Conservation (phyloP, 2,797 vertebrate species). For the Tarsius wallacei region DNA sequence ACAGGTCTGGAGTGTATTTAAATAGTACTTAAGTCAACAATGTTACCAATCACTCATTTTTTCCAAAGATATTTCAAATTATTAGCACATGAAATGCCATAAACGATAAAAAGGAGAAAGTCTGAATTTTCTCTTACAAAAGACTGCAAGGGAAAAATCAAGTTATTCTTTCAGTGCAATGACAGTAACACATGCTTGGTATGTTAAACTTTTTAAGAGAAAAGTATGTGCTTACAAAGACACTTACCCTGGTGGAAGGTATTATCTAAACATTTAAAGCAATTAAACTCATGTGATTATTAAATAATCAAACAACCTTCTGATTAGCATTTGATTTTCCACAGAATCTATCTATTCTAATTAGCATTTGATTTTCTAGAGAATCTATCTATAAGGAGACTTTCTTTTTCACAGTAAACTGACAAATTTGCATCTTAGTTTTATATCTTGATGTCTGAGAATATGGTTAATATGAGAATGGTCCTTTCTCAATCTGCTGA, state of each 20-base stretch:
- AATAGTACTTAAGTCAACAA: slow-evolving; percentile 44
- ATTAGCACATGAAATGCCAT: slow-evolving; percentile 52
- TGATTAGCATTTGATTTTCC: neutral
- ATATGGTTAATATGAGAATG: neutral
- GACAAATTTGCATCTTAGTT: slow-evolving; percentile 7
- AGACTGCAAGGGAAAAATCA: neutral
- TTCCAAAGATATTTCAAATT: slow-evolving; percentile 55
- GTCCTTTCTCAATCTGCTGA: neutral
- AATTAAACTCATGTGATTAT: neutral
- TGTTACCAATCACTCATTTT: slow-evolving; percentile 44
- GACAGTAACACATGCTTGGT: neutral
- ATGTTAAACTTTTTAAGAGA: slow-evolving; percentile 1
- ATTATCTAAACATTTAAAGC: slow-evolving; percentile 16
- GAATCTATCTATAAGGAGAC: neutral
- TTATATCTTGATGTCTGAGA: neutral
- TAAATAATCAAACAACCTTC: neutral
- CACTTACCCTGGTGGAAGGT: neutral
- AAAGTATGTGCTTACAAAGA: neutral
- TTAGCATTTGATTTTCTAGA: slow-evolving; percentile 13
- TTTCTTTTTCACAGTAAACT: slow-evolving; percentile 38
- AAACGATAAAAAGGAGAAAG: neutral
- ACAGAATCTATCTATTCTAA: neutral
- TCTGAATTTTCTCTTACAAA: slow-evolving; percentile 37
- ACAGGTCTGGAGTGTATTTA: neutral
- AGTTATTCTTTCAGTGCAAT: slow-evolving; percentile 59